Percentiles rank a stretch among this genome's conserved stretches.
Evolutionary conservation across 2,888 invertebrate genomes (phyloP).

Genomic region (Hirudinaria manillensis): DNA sequence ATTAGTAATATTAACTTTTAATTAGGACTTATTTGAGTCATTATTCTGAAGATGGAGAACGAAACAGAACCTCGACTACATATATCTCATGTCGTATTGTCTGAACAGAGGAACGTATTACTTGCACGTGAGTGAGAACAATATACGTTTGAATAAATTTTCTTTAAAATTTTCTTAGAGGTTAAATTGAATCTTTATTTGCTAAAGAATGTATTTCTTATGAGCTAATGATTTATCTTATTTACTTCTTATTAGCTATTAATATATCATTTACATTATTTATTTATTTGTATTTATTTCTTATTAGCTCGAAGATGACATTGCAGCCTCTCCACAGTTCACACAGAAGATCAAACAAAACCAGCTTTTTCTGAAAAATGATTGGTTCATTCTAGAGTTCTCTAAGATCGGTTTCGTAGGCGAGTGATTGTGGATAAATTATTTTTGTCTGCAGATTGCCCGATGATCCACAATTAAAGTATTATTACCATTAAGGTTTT

Average conservation of each 20-base stretch:
- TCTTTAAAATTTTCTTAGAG: no score
- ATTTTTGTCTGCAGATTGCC: no score
- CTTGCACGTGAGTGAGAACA: slow-evolving; percentile 58
- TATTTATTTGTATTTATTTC: background rate
- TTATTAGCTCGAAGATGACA: slow-evolving; percentile 79
- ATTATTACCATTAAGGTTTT: background rate
- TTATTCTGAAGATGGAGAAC: slow-evolving; percentile 68
- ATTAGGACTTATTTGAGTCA: background rate
- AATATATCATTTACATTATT: no score
- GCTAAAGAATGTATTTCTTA: no score
- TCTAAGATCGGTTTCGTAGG: slow-evolving; percentile 90
- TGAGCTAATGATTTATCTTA: background rate
- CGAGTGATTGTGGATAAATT: slow-evolving; percentile 40
- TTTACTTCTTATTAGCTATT: slow-evolving; percentile 58
- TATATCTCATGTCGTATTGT: slow-evolving; percentile 88
- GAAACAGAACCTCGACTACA: slow-evolving; percentile 88
- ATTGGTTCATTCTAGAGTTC: slow-evolving; percentile 88
- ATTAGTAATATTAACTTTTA: background rate
- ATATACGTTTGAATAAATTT: background rate
- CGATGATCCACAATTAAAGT: background rate
- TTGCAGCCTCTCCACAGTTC: slow-evolving; percentile 73
- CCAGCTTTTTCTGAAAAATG: slow-evolving; percentile 66
- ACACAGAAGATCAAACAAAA: slow-evolving; percentile 77
- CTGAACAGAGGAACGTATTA: slow-evolving; percentile 81
- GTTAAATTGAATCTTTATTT: no score